Evolutionary conservation across 2,113 vertebrate species (phyloP), one percentile per base, ranked within the genome.

Genomic region (Peromyscus californicus): DNA sequence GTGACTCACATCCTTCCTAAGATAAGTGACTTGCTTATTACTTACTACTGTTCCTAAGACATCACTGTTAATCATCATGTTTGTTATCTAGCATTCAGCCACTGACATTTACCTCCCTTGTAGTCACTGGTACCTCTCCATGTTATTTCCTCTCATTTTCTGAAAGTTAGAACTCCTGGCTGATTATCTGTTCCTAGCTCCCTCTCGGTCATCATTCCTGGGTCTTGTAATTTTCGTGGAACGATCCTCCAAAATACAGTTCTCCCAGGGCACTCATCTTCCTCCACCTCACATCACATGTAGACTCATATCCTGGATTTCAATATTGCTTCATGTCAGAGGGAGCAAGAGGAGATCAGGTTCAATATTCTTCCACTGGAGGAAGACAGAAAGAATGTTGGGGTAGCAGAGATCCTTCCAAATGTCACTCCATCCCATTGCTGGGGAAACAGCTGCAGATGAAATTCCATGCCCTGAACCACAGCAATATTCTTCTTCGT

Each of bases 21-120:
- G 63, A 21, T 33, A 87, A 69, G 7, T 51, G 42, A 51, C 31
- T 48, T 69, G 65, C 19, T 70, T 70, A 7, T 15, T 67, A 67
- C 84, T 69, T 31, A 36, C 42, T 13, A 3, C 12, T n/a, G 65
- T 51, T 54, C 10, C 19, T 70, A 67, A 87, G 10, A 70, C 54
- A 42, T 16, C 16, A 45, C 1, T 4, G 1, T 21, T 24, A 26
- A 75, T 33, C 36, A 4, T 4, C 1, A 1, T 75, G 19, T 11
- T 63, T 54, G 29, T 45, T 61, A 74, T 54, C 12, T 33, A 76
- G 61, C 21, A 42, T 51, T 36, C 29, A 36, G 1, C 36, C 9
- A 4, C 42, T 15, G 10, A 36, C 10, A 6, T 8, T 36, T 29
- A 31, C 3, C 54, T 65, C 16, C 13, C 11, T 2, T 5, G 5